phyloP scores from a whole-genome alignment of 2,113 vertebrate species.

The Nothoprocta pentlandii region DNA sequence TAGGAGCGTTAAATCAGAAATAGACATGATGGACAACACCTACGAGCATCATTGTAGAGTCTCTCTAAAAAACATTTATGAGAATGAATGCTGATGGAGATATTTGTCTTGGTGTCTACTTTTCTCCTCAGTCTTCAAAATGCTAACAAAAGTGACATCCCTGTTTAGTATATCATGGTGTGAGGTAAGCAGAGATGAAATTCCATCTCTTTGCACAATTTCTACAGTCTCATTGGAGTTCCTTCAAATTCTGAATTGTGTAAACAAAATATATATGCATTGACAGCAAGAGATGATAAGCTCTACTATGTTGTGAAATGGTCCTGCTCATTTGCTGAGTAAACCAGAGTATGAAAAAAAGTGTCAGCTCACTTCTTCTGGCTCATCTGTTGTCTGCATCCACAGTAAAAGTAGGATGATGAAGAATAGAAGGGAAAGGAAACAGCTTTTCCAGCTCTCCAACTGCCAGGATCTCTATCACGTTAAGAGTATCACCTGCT shows the following conservation, averaged over 20 bases:
- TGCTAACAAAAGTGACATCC: not conserved
- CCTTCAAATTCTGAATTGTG: not conserved
- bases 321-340: not conserved
- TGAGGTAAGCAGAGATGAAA: not conserved
- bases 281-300: not conserved
- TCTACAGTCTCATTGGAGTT: not conserved
- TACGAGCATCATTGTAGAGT: constrained; percentile 8
- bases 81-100: constrained; percentile 25
- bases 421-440: not conserved
- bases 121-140: not conserved
- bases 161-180: not conserved
- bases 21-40: not conserved
- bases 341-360: not conserved
- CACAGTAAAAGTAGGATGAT: not conserved
- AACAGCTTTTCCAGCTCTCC: not conserved
- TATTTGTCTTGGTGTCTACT: not conserved
- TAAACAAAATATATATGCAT: not conserved
- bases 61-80: constrained; percentile 19
- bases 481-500: constrained; percentile 1
- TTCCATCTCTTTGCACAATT: not conserved
- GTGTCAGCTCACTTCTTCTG: not conserved
- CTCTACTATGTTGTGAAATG: not conserved
- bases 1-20: constrained; percentile 1
- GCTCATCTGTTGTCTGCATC: not conserved
- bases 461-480: not conserved